phyloP scores from a whole-genome alignment of 2,113 vertebrate species.

The Xenus cinereus region DNA sequence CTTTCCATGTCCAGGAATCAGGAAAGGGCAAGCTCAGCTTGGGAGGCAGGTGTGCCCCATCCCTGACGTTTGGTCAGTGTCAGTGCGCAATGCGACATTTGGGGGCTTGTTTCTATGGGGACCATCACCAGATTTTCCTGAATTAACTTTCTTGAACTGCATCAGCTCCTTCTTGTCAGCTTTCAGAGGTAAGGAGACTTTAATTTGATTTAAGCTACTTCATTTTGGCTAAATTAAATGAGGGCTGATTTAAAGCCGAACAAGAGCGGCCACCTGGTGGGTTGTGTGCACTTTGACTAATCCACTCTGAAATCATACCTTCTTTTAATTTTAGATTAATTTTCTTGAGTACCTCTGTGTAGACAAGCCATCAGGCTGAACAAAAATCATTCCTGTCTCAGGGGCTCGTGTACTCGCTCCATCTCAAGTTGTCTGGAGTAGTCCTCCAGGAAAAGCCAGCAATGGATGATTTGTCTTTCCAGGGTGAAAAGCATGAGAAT shows the following conservation, averaged over 20 bases:
- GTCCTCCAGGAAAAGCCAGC: neutral
- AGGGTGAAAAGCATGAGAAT: neutral
- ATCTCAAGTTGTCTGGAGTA: neutral
- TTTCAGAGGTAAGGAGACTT: neutral
- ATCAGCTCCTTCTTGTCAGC: neutral
- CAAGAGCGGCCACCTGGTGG: constrained; percentile 27
- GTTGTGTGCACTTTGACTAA: constrained; percentile 32
- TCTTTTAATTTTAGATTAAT: constrained; percentile 35
- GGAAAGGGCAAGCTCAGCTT: neutral
- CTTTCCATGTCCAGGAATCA: neutral
- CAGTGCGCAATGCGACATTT: fast-evolving
- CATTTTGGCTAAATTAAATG: constrained; percentile 5
- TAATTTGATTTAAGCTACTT: constrained; percentile 18
- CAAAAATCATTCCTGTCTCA: neutral
- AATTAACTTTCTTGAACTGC: neutral
- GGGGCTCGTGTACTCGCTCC: neutral
- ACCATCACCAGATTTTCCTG: neutral
- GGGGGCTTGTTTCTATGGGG: neutral
- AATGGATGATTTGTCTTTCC: neutral
- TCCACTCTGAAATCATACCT: constrained; percentile 37
- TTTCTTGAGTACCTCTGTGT: neutral
- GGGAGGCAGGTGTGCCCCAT: neutral
- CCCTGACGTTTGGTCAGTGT: neutral
- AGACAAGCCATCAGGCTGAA: constrained; percentile 24
- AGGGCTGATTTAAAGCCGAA: neutral